These are phyloP conservation scores for Lamprotornis superbus DNA, from an alignment of 2,113 vertebrate species.

Conservation along the genomic window DNA sequence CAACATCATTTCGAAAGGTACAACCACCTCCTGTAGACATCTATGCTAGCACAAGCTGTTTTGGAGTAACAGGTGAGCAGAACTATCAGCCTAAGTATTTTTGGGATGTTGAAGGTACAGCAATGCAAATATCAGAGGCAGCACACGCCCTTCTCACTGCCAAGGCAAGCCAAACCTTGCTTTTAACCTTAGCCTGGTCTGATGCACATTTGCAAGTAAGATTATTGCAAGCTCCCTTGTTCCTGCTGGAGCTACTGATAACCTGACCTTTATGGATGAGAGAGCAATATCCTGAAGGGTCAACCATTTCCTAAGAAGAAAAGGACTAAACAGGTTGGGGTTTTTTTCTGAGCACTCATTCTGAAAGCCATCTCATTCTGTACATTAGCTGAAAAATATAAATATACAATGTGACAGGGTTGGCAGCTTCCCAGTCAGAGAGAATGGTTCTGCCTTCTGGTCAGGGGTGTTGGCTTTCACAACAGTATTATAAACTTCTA, in stretches of 20 bases:
- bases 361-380: constrained; percentile 15
- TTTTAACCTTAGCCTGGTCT: not conserved
- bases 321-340: constrained; percentile 3
- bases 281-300: not conserved
- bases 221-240: not conserved
- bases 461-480: constrained; percentile 74
- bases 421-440: constrained; percentile 72
- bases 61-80: not conserved
- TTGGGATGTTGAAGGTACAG: not conserved
- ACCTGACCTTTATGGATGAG: constrained; percentile 1
- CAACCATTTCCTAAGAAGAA: not conserved
- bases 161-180: not conserved
- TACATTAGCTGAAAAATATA: constrained; percentile 61
- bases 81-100: not conserved
- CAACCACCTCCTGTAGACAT: not conserved
- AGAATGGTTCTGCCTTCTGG: constrained; percentile 68
- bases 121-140: not conserved
- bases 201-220: not conserved
- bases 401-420: constrained; percentile 77
- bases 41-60: not conserved
- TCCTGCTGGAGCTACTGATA: not conserved
- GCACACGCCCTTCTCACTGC: not conserved
- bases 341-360: constrained; percentile 1
- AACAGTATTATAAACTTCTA: constrained; percentile 75
- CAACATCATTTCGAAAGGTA: not conserved